These are phyloP conservation scores for Brachionus rubens DNA, from an alignment of 1,140 invertebrate species.

Conservation along the genomic window DNA sequence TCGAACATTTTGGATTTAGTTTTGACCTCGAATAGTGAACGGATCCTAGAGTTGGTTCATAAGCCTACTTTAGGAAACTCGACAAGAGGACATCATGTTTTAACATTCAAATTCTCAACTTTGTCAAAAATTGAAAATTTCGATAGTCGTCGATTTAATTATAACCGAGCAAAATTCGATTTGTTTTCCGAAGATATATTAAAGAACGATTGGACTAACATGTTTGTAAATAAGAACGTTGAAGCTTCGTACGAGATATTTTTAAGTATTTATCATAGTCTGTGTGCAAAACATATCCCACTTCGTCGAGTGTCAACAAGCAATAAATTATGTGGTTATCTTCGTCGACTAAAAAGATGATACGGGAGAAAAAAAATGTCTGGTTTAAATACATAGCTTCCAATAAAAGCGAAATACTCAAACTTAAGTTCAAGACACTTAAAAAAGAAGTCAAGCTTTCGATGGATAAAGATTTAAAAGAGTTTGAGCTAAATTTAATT, in stretches of 20 bases:
- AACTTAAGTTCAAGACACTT: background rate
- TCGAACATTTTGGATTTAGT: slow-evolving; percentile 1
- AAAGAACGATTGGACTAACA: background rate
- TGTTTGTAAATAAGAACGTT: too few relatives aligned
- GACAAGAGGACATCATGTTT: background rate
- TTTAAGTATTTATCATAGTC: too few relatives aligned
- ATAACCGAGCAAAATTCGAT: background rate
- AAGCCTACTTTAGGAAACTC: background rate
- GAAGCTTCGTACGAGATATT: too few relatives aligned
- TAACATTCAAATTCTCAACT: background rate
- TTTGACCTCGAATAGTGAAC: background rate
- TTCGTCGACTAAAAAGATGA: background rate
- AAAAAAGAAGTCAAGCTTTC: background rate
- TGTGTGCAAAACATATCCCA: too few relatives aligned
- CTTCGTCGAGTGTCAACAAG: background rate
- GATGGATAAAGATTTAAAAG: background rate
- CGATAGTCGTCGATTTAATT: background rate
- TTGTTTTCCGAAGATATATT: background rate
- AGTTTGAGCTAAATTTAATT: background rate
- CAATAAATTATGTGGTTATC: background rate
- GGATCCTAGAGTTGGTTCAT: background rate
- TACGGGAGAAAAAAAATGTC: background rate
- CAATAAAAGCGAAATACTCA: too few relatives aligned
- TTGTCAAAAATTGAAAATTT: background rate
- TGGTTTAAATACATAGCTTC: too few relatives aligned